Percentiles rank a stretch among this genome's conserved stretches.
Conservation (phyloP, 2,888 invertebrate species). For the Oscheius sp. region DNA sequence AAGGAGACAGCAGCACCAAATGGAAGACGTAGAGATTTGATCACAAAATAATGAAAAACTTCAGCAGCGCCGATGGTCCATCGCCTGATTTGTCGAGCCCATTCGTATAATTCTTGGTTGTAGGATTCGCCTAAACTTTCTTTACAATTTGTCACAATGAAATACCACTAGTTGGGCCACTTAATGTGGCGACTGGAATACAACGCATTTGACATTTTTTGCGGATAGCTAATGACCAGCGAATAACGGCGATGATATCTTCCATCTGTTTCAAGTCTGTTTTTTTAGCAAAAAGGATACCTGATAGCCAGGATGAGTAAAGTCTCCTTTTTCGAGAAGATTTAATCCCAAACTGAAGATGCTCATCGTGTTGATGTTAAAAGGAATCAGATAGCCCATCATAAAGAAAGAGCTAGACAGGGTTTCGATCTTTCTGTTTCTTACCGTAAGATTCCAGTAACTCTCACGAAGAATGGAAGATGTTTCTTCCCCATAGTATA, state of each 20-base stretch:
- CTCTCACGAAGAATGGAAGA: constrained; percentile 63
- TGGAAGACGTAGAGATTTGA: constrained; percentile 60
- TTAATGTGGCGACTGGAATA: constrained; percentile 61
- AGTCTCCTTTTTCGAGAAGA: constrained; percentile 59
- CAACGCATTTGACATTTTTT: constrained; percentile 55
- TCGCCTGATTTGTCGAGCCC: constrained; percentile 63
- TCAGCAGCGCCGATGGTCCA: constrained; percentile 68
- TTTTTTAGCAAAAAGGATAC: not conserved
- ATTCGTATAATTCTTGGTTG: constrained; percentile 61
- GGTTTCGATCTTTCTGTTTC: not conserved
- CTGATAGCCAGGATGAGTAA: constrained; percentile 61
- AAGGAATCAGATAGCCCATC: constrained; percentile 65
- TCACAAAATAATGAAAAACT: constrained; percentile 65
- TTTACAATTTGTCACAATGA: too few species aligned
- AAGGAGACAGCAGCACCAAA: constrained; percentile 53
- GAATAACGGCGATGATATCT: constrained; percentile 63
- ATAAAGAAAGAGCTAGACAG: constrained; percentile 45
- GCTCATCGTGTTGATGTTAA: constrained; percentile 66
- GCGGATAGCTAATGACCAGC: constrained; percentile 62
- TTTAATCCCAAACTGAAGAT: constrained; percentile 60
- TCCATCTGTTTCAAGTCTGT: constrained; percentile 51
- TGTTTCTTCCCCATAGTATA: constrained; percentile 62
- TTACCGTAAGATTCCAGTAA: constrained; percentile 53
- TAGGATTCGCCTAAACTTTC: too few species aligned
- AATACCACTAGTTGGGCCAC: constrained; percentile 55